Evolutionary conservation across 92 coral and sea anemone genomes (phyloP), one percentile per base, ranked within the genome.

Genomic region (Diadumene lineata): DNA sequence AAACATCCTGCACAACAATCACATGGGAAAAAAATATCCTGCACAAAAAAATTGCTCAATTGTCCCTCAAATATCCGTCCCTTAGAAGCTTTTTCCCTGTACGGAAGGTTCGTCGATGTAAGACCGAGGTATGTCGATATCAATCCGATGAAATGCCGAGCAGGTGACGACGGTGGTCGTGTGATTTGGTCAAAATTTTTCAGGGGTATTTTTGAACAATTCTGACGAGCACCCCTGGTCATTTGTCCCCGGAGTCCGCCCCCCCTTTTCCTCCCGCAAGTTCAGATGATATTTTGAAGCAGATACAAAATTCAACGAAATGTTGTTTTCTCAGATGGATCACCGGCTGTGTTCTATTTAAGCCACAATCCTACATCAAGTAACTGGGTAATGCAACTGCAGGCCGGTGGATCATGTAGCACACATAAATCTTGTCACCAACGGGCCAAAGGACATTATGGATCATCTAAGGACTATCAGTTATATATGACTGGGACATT

Each of bases 401-500:
- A 94, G 76, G 98, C 94, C 0, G 98, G 98, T 25, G 98, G 98
- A 4, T 94, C 98, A 7, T 94, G 98, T 79, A 88, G 85, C 22
- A 67, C 82, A 7, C 83, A 80, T 29, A 73, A 77, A 21, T 81
- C 89, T 46, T 94, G 98, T 74, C 78, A 77, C 27, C 87, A 84
- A 43, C 74, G 98, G 81, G 84, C 91, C 8, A 74, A 88, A 78
- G 93, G 97, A 17, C 84, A 81, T 21, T 82, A 79, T 56, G 98
- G 98, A 31, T 94, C 98, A 0, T 94, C 98, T 24, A 82, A 83
- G 44, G 82, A 81, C 70, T 92, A 84, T 66, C 78, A 81, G 8
- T 80, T 80, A 1, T 83, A 71, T 50, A 56, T 92, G 75, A 91
- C 97, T 16, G 98, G 98, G 27, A 82, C 83, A 15, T 94, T 94